Conservation (phyloP, 2,888 invertebrate genomes). For the Chrysopilus asiliformis region DNA sequence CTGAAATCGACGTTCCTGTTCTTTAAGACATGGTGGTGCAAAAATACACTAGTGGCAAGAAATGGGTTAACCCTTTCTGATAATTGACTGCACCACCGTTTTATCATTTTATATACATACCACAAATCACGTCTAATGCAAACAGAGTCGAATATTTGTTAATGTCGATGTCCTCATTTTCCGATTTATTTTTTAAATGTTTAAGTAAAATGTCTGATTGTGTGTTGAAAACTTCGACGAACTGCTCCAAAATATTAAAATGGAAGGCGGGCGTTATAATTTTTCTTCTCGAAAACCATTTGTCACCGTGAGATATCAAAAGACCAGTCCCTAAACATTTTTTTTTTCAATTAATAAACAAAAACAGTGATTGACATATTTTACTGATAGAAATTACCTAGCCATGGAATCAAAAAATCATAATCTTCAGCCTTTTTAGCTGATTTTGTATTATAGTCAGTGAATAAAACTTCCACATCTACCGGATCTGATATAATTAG, state of each 20-base stretch:
- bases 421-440: conserved; percentile 27
- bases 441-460: conserved; percentile 6
- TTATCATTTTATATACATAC: conserved; percentile 19
- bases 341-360: too few species aligned
- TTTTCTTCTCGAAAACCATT: conserved; percentile 34
- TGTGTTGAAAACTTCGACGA: conserved; percentile 27
- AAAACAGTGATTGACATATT: too few species aligned
- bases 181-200: conserved; percentile 7
- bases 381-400: conserved; percentile 22
- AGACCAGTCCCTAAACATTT: conserved; percentile 6
- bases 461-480: conserved; percentile 7
- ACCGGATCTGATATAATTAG: conserved; percentile 1
- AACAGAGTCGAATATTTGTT: conserved; percentile 34
- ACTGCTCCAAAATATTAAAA: conserved; percentile 31
- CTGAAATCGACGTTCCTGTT: too few species aligned
- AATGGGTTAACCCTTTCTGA: too few species aligned
- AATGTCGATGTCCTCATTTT: conserved; percentile 27
- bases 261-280: conserved; percentile 36
- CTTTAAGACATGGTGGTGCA: too few species aligned
- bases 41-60: too few species aligned
- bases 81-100: too few species aligned
- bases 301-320: conserved; percentile 22
- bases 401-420: conserved; percentile 25
- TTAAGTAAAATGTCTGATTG: conserved; percentile 36
- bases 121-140: conserved; percentile 32